A percentile compares a stretch with the other conserved stretches of the same genome.
Conservation (phyloP, 2,888 invertebrate species). For the Mantis religiosa region DNA sequence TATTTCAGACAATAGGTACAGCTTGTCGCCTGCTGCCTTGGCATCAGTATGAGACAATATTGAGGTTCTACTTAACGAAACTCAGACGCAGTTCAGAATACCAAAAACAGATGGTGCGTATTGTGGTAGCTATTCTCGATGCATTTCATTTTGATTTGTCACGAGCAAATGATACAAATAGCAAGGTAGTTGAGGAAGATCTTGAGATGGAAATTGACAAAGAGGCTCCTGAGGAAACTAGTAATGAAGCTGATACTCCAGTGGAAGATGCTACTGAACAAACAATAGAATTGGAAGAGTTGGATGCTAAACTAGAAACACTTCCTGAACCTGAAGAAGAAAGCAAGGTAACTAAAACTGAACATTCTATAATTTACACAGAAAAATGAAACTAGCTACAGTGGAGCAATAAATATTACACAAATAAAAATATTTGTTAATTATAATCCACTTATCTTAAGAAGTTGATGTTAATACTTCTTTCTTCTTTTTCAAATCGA, state of each 20-base stretch:
- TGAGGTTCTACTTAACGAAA: constrained; percentile 75
- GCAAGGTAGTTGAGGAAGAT: neutral
- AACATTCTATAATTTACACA: no score
- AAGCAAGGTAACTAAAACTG: neutral
- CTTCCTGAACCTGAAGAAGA: neutral
- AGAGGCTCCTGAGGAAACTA: neutral
- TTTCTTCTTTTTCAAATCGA: no score
- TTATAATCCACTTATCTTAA: no score
- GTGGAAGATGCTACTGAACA: neutral
- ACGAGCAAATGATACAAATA: constrained; percentile 47
- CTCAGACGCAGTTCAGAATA: constrained; percentile 65
- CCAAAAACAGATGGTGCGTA: constrained; percentile 78
- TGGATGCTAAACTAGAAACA: constrained; percentile 2
- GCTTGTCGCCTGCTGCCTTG: constrained; percentile 79
- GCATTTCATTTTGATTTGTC: constrained; percentile 88
- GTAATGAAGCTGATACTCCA: constrained; percentile 31
- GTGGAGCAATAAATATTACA: no score
- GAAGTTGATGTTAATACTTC: no score
- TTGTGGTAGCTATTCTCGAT: constrained; percentile 76
- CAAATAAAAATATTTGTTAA: no score
- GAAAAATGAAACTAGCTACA: no score
- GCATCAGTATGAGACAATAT: constrained; percentile 79
- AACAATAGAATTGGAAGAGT: constrained; percentile 34
- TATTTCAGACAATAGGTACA: constrained; percentile 57
- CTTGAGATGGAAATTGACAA: neutral